Evolutionary conservation across 1,140 invertebrate genomes (phyloP).

Genomic region (Heliconius hermathena): DNA sequence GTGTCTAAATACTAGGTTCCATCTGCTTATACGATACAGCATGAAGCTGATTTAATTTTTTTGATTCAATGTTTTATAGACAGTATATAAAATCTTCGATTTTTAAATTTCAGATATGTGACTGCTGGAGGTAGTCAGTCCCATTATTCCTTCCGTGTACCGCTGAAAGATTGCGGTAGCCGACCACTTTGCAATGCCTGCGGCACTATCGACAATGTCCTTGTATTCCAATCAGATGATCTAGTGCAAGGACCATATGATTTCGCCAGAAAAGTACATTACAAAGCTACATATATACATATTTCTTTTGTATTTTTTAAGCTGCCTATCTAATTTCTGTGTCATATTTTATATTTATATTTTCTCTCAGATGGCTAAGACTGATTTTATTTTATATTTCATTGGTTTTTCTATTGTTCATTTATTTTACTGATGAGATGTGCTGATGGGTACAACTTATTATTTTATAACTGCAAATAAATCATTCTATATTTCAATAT

Average conservation of each 20-base stretch:
- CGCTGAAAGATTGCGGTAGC: slow-evolving; percentile 84
- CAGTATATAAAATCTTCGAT: background rate
- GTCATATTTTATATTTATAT: background rate
- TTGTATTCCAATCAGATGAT: slow-evolving; percentile 86
- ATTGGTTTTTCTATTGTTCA: too few species aligned
- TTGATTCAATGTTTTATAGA: too few species aligned
- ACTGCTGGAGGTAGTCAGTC: slow-evolving; percentile 81
- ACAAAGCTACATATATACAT: background rate
- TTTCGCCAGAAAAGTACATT: slow-evolving; percentile 70
- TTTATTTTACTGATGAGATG: too few species aligned
- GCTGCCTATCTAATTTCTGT: background rate
- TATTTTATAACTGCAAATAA: too few species aligned
- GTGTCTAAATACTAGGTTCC: too few species aligned
- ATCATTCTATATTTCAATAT: background rate
- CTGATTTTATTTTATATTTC: background rate
- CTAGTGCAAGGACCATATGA: slow-evolving; percentile 81
- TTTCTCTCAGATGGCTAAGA: background rate
- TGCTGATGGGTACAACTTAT: too few species aligned
- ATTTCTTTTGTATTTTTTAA: too few species aligned
- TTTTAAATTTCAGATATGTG: slow-evolving; percentile 80
- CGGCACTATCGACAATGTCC: slow-evolving; percentile 84
- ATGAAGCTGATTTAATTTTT: too few species aligned
- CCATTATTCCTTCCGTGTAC: slow-evolving; percentile 84
- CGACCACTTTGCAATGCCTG: slow-evolving; percentile 83
- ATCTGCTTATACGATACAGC: too few species aligned